These are phyloP conservation scores for Grantiella picta DNA, from an alignment of 2,113 vertebrate species.

Conservation along the genomic window DNA sequence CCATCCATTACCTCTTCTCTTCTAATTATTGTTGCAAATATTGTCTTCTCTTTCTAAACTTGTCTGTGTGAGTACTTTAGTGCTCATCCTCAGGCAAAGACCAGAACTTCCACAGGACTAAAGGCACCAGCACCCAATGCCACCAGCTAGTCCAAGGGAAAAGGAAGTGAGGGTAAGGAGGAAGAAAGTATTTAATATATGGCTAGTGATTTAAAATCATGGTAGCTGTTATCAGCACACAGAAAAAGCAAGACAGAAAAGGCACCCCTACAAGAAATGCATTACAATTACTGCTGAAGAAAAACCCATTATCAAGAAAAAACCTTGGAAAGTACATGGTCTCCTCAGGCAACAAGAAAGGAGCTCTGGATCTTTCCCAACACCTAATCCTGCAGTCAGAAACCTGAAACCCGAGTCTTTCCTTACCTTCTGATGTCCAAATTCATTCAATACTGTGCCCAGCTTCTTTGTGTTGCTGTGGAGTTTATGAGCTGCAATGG, in stretches of 20 bases:
- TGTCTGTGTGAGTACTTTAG: background rate
- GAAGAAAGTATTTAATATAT: background rate
- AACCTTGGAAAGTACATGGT: background rate
- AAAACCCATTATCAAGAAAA: background rate
- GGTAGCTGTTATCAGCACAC: background rate
- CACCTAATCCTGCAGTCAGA: background rate
- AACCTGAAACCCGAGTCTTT: background rate
- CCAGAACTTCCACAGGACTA: background rate
- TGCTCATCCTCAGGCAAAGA: background rate
- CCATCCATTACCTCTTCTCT: background rate
- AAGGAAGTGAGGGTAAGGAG: background rate
- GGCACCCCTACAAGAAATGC: background rate
- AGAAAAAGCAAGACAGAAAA: background rate
- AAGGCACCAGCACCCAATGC: background rate
- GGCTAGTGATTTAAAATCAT: background rate
- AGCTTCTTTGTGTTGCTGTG: slow-evolving; percentile 86
- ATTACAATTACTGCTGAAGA: background rate
- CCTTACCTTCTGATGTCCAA: slow-evolving; percentile 89
- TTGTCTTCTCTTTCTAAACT: background rate
- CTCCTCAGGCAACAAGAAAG: background rate
- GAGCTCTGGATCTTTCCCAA: background rate
- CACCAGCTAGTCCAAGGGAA: background rate
- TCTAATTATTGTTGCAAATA: slow-evolving; percentile 3
- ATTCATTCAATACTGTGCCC: slow-evolving; percentile 86
- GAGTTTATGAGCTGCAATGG: slow-evolving; percentile 71